Evolutionary conservation across 1,140 invertebrate species (phyloP).

Genomic region (Stegodyphus dumicola): DNA sequence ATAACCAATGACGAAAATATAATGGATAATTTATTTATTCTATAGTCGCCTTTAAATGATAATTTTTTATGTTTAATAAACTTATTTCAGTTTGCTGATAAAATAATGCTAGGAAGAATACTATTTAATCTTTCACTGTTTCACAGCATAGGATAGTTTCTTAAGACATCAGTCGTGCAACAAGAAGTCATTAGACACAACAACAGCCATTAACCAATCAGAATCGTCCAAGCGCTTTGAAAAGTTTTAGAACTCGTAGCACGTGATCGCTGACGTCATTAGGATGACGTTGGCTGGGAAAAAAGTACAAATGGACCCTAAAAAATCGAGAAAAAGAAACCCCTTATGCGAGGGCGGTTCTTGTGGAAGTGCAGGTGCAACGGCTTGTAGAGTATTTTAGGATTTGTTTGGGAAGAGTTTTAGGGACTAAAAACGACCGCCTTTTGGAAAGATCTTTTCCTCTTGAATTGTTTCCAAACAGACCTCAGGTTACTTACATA

Average conservation of each 20-base stretch:
- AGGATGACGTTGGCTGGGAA: neutral
- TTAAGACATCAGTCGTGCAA: neutral
- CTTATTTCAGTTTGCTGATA: too few relatives aligned
- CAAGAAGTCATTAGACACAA: neutral
- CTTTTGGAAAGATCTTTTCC: neutral
- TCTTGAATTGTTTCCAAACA: slow-evolving; percentile 53
- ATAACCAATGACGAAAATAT: too few relatives aligned
- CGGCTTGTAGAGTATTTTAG: slow-evolving; percentile 29
- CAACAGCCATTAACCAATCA: slow-evolving; percentile 17
- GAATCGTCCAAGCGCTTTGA: neutral
- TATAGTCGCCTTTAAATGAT: too few relatives aligned
- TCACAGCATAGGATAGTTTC: neutral
- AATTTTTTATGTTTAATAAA: too few relatives aligned
- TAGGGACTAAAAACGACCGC: neutral
- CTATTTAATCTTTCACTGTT: too few relatives aligned
- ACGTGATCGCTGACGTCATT: slow-evolving; percentile 39
- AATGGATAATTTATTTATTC: too few relatives aligned
- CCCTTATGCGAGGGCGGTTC: neutral
- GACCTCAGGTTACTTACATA: slow-evolving; percentile 1
- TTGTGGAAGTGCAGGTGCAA: slow-evolving; percentile 32
- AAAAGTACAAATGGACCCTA: neutral
- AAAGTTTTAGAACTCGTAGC: neutral
- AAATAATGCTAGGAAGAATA: too few relatives aligned
- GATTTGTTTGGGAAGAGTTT: slow-evolving; percentile 1
- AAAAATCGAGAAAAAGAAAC: too few relatives aligned